phyloP scores from a whole-genome alignment of 2,113 vertebrate species.

The Rhagologus leucostigma region DNA sequence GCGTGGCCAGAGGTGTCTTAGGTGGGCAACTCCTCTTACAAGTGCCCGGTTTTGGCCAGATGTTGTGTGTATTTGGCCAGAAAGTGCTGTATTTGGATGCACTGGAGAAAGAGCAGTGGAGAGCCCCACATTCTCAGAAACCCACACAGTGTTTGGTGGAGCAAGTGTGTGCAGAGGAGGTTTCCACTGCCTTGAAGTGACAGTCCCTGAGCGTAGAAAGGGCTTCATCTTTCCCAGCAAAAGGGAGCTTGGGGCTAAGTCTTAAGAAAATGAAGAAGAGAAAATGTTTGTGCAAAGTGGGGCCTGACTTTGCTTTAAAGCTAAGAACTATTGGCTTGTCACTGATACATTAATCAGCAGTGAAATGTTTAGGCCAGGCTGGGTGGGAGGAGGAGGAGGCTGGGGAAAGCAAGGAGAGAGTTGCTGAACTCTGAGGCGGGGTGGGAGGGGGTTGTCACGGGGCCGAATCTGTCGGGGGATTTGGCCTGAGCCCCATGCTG shows the following conservation, averaged over 20 bases:
- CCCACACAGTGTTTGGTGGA: neutral
- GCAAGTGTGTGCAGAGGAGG: neutral
- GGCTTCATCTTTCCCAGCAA: neutral
- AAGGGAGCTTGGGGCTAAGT: neutral
- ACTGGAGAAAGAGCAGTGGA: neutral
- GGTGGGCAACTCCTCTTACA: neutral
- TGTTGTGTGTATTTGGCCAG: neutral
- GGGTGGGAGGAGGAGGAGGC: constrained; percentile 27
- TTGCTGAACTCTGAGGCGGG: neutral
- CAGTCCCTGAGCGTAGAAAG: neutral
- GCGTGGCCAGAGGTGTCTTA: neutral
- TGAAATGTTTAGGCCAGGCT: constrained; percentile 69
- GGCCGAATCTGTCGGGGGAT: constrained; percentile 66
- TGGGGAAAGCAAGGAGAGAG: neutral
- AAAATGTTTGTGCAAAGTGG: constrained; percentile 52
- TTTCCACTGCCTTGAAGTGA: neutral
- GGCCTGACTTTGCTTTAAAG: constrained; percentile 55
- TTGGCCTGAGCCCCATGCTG: constrained; percentile 67
- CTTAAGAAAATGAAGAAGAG: constrained; percentile 23
- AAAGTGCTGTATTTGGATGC: neutral
- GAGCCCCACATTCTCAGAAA: neutral
- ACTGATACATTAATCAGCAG: constrained; percentile 70
- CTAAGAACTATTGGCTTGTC: constrained; percentile 68
- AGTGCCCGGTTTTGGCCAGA: neutral
- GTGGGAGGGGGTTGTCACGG: constrained; percentile 55